Base-by-base conservation (phyloP, 2,113 vertebrate genomes). In the Plectropomus leopardus region DNA sequence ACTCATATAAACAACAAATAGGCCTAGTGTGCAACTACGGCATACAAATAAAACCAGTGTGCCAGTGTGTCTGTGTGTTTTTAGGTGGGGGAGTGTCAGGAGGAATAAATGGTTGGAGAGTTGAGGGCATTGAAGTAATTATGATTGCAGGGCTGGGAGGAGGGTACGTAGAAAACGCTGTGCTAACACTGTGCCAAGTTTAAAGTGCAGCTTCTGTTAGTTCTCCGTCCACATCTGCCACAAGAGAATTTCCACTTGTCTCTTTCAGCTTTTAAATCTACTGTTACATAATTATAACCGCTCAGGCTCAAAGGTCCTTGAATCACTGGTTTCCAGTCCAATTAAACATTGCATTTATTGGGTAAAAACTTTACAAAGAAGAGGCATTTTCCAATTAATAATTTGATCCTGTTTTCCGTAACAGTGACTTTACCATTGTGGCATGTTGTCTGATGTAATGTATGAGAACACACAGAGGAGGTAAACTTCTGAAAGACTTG, bases 191-290 rank as follows among this genome's bases (percentile, higher is more conserved):
- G 19, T 69, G 85, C 86, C 89, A 88, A 89, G 76, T 80, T 81
- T 72, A 59, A 84, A 86, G 64, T 72, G 67, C 79, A 45, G 84
- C 76, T 85, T 85, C 44, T 80, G 79, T 81, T 86, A 7, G 77
- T 84, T 80, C 79, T 84, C 72, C 1, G 21, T 85, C 51, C 83
- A 80, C 73, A 73, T 92, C 84, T 75, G 82, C 85, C 82, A 82
- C 82, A 72, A 73, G 82, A 80, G 61, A 77, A 87, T 87, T 86
- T 87, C 80, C 75, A 82, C 80, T 86, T 85, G 72, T 87, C 86
- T 82, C 68, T 71, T 79, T 88, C 68, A 36, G 59, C 70, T 80
- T 83, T 86, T 76, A 82, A 88, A 68, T 70, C 28, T 28, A 6
- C 21, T 54, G 67, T 91, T 86, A 80, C 81, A 80, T 87, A 91